Conservation (phyloP, 1,140 invertebrate genomes). For the Bombus fervidus region DNA sequence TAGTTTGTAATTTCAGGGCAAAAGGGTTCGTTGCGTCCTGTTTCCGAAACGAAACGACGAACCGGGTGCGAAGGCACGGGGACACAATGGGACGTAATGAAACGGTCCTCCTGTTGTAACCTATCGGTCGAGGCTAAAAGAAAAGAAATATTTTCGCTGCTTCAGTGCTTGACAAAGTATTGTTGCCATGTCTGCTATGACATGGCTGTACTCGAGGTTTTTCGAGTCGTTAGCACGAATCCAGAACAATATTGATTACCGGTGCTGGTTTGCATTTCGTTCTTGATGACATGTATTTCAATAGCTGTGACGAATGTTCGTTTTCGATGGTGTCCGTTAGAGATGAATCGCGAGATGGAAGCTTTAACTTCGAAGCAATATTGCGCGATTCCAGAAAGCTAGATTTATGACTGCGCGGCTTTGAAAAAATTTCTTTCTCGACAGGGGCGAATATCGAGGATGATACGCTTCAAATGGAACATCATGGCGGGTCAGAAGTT, state of each 20-base stretch:
- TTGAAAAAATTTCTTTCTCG: neutral
- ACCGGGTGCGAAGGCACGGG: slow-evolving; percentile 25
- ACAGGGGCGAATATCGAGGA: neutral
- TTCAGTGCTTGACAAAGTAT: slow-evolving; percentile 32
- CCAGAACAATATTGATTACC: slow-evolving; percentile 8
- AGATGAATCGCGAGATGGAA: neutral
- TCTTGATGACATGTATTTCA: slow-evolving; percentile 9
- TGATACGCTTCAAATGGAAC: neutral
- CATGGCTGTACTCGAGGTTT: neutral
- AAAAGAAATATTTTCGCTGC: slow-evolving; percentile 42
- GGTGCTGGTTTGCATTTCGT: neutral
- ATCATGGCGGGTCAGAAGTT: neutral
- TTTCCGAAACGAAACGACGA: slow-evolving; percentile 15
- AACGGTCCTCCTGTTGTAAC: slow-evolving; percentile 32
- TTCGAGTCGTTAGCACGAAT: slow-evolving; percentile 3
- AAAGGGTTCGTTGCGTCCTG: slow-evolving; percentile 19
- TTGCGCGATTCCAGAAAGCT: neutral
- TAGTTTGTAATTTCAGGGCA: slow-evolving; percentile 60
- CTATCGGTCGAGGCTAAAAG: neutral
- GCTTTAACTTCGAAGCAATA: neutral
- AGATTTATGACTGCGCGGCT: neutral
- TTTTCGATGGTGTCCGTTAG: neutral
- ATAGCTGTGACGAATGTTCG: slow-evolving; percentile 16
- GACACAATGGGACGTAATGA: slow-evolving; percentile 53
- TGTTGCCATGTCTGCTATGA: slow-evolving; percentile 27